Evolutionary conservation across 2,888 invertebrate genomes (phyloP).

Genomic region (Luperina nickerlii): DNA sequence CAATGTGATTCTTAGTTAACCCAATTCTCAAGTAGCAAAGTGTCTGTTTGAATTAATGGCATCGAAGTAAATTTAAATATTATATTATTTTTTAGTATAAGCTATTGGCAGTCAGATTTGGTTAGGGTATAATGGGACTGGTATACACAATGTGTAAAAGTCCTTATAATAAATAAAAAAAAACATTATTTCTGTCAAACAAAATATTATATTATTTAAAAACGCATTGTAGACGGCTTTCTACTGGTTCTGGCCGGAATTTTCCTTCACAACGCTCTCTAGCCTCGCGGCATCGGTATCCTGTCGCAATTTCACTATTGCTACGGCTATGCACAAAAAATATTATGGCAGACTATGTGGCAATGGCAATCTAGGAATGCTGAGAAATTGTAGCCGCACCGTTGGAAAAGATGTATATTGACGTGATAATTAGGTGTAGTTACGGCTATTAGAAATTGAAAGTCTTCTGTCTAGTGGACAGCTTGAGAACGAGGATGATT

Average conservation of each 20-base stretch:
- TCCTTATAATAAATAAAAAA: no score
- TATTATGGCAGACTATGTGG: constrained; percentile 22
- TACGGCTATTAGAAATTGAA: neutral
- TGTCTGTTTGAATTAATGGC: no score
- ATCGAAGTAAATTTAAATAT: no score
- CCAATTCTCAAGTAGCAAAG: no score
- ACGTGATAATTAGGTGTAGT: neutral
- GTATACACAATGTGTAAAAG: no score
- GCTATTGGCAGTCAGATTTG: no score
- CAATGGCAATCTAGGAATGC: constrained; percentile 28
- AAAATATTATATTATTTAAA: neutral
- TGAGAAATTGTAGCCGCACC: constrained; percentile 2
- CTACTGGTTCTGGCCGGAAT: constrained; percentile 12
- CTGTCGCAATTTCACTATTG: constrained; percentile 46
- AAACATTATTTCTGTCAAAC: no score
- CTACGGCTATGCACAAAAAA: constrained; percentile 16
- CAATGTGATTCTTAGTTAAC: no score
- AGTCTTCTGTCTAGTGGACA: neutral
- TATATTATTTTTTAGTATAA: no score
- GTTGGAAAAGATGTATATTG: neutral
- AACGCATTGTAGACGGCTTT: neutral
- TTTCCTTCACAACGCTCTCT: constrained; percentile 28
- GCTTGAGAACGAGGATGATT: no score
- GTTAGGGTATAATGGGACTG: no score
- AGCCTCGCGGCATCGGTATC: constrained; percentile 30